Conservation (phyloP, 2,797 vertebrate genomes). For the Columba guinea region DNA sequence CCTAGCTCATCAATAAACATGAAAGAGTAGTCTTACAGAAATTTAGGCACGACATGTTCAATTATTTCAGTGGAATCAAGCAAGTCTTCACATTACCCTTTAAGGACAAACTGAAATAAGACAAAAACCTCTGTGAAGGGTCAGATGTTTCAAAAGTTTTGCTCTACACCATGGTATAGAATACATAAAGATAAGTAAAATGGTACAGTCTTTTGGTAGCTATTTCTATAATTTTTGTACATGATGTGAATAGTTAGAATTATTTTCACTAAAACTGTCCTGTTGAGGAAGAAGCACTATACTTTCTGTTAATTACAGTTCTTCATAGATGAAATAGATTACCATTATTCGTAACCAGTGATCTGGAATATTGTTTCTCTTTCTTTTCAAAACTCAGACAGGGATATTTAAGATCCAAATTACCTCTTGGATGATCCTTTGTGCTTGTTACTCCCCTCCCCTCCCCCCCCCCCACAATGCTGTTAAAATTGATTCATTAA, state of each 20-base stretch:
- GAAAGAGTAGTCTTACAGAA: background rate
- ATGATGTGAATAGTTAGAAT: background rate
- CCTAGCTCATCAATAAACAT: background rate
- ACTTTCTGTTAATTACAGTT: background rate
- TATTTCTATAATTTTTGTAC: background rate
- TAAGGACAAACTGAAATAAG: background rate
- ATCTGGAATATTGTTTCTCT: conserved; percentile 15
- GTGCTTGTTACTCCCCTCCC: background rate
- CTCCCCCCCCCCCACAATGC: background rate
- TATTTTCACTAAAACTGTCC: background rate
- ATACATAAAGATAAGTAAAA: background rate
- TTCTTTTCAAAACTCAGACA: conserved; percentile 5
- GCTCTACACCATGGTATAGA: background rate
- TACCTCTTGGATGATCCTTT: conserved; percentile 28
- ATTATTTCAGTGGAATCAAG: background rate
- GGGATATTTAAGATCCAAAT: conserved; percentile 37
- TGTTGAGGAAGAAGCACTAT: background rate
- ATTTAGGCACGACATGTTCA: background rate
- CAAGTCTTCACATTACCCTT: background rate
- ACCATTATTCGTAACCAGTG: background rate
- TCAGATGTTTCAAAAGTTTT: background rate
- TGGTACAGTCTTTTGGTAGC: background rate
- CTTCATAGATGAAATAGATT: background rate
- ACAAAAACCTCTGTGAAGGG: background rate
- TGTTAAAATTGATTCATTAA: conserved; percentile 67